These are phyloP conservation scores for Lasioglossum zephyrum DNA, from an alignment of 2,888 invertebrate species.

Conservation along the genomic window DNA sequence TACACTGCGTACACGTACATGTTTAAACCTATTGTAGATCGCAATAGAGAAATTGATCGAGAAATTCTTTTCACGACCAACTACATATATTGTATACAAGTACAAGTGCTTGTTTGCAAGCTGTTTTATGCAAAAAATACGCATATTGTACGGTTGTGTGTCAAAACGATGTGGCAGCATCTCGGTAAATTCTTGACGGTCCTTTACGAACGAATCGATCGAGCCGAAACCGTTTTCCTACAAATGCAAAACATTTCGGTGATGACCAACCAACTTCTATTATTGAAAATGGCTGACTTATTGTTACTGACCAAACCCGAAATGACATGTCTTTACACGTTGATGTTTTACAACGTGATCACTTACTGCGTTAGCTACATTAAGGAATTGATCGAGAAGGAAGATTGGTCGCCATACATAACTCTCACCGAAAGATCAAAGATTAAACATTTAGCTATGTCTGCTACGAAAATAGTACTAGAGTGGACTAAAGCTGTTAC, in stretches of 20 bases:
- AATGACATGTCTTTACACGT: slow-evolving; percentile 90
- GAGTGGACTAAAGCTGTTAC: slow-evolving; percentile 94
- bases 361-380: slow-evolving; percentile 92
- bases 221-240: slow-evolving; percentile 88
- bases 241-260: slow-evolving; percentile 90
- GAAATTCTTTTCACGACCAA: background rate
- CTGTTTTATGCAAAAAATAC: background rate
- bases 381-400: slow-evolving; percentile 89
- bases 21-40: background rate
- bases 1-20: background rate
- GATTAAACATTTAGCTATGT: slow-evolving; percentile 92
- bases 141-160: background rate
- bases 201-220: slow-evolving; percentile 87
- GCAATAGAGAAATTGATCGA: background rate
- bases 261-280: slow-evolving; percentile 90
- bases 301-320: slow-evolving; percentile 86
- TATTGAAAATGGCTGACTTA: slow-evolving; percentile 90
- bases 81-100: background rate
- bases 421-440: slow-evolving; percentile 90
- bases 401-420: slow-evolving; percentile 92
- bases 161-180: slow-evolving; percentile 70
- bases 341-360: slow-evolving; percentile 93
- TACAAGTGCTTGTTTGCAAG: no score
- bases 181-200: slow-evolving; percentile 71
- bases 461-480: slow-evolving; percentile 91